Percentiles rank a stretch among this genome's conserved stretches.
Evolutionary conservation across 2,797 vertebrate genomes (phyloP).

Genomic region (Aphelocoma californica): DNA sequence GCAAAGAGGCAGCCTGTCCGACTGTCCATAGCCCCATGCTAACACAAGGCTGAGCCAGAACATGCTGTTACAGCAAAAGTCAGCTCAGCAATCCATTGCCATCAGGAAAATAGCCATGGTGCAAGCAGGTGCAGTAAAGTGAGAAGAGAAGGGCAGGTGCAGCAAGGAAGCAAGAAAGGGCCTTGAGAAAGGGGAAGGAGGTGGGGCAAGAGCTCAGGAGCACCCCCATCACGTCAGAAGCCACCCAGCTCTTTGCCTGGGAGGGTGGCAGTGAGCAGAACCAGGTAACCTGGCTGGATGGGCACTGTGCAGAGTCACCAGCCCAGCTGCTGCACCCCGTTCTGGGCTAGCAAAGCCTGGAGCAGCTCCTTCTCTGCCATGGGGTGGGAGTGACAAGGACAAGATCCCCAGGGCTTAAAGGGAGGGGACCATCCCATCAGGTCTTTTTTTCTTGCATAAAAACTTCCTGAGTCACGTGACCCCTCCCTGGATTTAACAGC

Average conservation of each 20-base stretch:
- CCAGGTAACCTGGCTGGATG: background rate
- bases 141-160: background rate
- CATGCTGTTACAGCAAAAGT: background rate
- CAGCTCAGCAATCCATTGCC: background rate
- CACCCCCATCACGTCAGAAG: rapidly evolving
- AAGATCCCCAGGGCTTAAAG: background rate
- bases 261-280: background rate
- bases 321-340: rapidly evolving
- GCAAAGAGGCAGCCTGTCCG: background rate
- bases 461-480: background rate
- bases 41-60: background rate
- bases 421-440: too few species aligned
- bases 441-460: background rate
- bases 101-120: background rate
- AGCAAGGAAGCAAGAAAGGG: background rate
- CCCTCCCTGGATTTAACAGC: background rate
- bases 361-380: background rate
- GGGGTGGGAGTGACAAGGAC: background rate
- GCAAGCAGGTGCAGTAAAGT: background rate
- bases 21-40: background rate
- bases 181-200: background rate
- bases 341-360: background rate
- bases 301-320: background rate
- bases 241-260: background rate
- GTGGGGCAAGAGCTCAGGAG: background rate